These are phyloP conservation scores for Diogma glabrata DNA, from an alignment of 2,888 invertebrate genomes.

Conservation along the genomic window DNA sequence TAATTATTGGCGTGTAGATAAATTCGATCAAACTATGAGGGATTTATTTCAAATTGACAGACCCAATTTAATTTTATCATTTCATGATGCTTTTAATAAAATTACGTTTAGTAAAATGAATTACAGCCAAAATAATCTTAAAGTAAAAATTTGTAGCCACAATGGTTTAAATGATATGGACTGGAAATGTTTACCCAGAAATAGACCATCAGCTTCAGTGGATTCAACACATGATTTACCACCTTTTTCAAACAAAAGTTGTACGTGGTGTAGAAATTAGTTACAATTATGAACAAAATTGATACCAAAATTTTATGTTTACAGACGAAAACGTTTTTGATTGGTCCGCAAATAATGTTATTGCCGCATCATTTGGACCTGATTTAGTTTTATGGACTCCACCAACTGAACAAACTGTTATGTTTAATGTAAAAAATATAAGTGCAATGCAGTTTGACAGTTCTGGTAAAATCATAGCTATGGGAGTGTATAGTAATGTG, in stretches of 20 bases:
- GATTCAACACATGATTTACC: conserved; percentile 32
- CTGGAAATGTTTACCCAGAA: conserved; percentile 31
- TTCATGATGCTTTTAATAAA: too few relatives aligned
- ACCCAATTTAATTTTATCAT: too few relatives aligned
- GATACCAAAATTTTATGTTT: too few relatives aligned
- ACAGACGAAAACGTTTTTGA: conserved; percentile 30
- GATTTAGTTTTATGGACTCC: conserved; percentile 32
- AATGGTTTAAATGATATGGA: conserved; percentile 23
- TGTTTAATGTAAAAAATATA: conserved; percentile 25
- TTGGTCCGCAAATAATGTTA: conserved; percentile 30
- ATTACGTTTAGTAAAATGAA: too few relatives aligned
- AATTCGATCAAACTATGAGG: too few relatives aligned
- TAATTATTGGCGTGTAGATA: too few relatives aligned
- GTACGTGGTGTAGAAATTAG: too few relatives aligned
- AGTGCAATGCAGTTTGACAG: conserved; percentile 28
- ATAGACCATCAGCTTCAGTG: conserved; percentile 25
- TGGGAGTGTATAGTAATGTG: conserved; percentile 23
- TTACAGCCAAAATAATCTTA: too few relatives aligned
- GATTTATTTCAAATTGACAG: too few relatives aligned
- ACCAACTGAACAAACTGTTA: conserved; percentile 25
- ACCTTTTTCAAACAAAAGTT: background rate
- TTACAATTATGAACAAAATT: too few relatives aligned
- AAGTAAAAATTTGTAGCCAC: too few relatives aligned
- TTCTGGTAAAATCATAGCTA: conserved; percentile 28
- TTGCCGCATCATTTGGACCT: conserved; percentile 30